phyloP scores from a whole-genome alignment of 2,888 invertebrate species.

The Amiota mariae region DNA sequence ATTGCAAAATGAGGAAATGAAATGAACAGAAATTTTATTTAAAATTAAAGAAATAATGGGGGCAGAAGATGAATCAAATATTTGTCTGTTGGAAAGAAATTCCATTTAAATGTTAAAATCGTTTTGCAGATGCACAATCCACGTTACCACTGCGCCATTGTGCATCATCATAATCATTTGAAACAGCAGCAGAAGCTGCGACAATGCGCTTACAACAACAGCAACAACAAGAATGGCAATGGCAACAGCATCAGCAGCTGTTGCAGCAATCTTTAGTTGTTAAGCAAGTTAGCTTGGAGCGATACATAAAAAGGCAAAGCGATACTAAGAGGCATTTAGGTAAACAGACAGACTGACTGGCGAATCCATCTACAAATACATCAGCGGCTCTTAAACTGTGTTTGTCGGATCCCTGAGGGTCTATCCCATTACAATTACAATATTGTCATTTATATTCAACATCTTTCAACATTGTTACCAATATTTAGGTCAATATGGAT shows the following conservation, averaged over 20 bases:
- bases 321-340: no score
- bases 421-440: no score
- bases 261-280: neutral
- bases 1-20: slow-evolving; percentile 24
- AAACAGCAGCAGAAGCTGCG: slow-evolving; percentile 1
- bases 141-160: slow-evolving; percentile 34
- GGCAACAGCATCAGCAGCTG: slow-evolving; percentile 5
- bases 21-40: slow-evolving; percentile 1
- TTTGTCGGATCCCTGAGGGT: no score
- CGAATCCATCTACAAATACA: neutral
- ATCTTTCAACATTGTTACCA: no score
- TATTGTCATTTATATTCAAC: no score
- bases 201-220: neutral
- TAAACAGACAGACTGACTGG: neutral
- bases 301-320: neutral
- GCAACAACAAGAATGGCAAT: neutral
- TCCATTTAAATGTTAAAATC: slow-evolving; percentile 62
- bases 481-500: no score
- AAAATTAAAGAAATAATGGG: neutral
- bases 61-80: no score
- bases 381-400: no score
- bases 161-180: slow-evolving; percentile 39
- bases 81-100: slow-evolving; percentile 40
- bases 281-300: neutral
- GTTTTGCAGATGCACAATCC: slow-evolving; percentile 26